Conservation (phyloP, 1,140 invertebrate species). For the Drosophila pallidifrons region DNA sequence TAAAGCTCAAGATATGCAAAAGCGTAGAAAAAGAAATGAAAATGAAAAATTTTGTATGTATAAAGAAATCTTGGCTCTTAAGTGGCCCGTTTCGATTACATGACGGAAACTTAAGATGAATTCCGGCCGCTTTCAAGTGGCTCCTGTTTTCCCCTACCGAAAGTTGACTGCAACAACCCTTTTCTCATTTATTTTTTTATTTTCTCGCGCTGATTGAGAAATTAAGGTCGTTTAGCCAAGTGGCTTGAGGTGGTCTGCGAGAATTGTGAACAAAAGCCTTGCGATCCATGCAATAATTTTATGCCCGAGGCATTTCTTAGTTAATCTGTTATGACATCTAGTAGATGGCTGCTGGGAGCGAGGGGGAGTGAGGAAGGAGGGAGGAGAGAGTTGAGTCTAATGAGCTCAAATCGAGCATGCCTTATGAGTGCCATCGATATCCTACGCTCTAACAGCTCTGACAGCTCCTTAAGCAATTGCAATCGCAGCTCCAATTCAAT, state of each 20-base stretch:
- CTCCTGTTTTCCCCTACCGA: constrained; percentile 5
- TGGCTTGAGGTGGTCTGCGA: constrained; percentile 44
- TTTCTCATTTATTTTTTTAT: constrained; percentile 13
- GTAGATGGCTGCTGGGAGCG: constrained; percentile 31
- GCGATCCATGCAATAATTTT: constrained; percentile 13
- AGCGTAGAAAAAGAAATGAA: constrained; percentile 52
- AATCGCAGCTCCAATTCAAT: constrained; percentile 13
- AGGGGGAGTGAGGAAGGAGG: neutral
- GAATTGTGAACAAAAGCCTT: constrained; percentile 17
- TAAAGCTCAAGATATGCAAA: constrained; percentile 49
- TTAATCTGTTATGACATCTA: constrained; percentile 83
- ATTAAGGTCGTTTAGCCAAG: constrained; percentile 81
- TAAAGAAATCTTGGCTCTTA: constrained; percentile 73
- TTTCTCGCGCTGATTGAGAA: constrained; percentile 61
- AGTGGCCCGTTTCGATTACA: constrained; percentile 83
- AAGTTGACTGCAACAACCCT: constrained; percentile 63
- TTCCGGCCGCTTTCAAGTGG: constrained; percentile 36
- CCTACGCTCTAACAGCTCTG: constrained; percentile 78
- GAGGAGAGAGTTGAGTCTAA: constrained; percentile 43
- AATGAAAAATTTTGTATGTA: constrained; percentile 52
- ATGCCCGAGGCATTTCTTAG: constrained; percentile 52
- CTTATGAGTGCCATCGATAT: constrained; percentile 79
- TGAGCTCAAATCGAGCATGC: constrained; percentile 78
- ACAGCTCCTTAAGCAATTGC: constrained; percentile 45
- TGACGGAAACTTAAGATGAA: constrained; percentile 57